A percentile compares a stretch with the other conserved stretches of the same genome.
Conservation (phyloP, 1,140 invertebrate genomes). For the Lamellibrachia luymesi region DNA sequence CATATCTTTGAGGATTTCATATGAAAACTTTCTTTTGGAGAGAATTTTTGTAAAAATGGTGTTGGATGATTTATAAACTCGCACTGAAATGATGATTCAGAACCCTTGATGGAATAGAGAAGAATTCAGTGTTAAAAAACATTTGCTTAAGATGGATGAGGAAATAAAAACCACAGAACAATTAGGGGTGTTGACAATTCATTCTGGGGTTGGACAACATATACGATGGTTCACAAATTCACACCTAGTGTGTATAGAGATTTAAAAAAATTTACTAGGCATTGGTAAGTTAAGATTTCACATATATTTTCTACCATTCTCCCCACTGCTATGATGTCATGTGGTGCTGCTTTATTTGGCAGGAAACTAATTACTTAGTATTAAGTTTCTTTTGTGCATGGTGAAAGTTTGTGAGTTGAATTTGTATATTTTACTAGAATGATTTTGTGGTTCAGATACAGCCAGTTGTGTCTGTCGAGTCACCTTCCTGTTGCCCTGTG, state of each 20-base stretch:
- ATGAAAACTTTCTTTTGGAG: too few relatives aligned
- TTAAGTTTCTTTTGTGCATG: neutral
- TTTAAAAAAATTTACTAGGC: neutral
- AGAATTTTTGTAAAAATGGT: too few relatives aligned
- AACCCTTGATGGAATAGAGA: neutral
- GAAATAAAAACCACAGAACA: neutral
- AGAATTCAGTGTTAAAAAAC: neutral
- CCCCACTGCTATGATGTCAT: neutral
- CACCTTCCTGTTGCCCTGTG: neutral
- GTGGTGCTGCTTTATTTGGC: neutral
- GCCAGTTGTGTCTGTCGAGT: neutral
- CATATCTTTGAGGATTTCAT: too few relatives aligned
- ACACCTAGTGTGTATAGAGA: neutral
- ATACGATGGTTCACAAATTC: neutral
- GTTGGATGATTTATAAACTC: neutral
- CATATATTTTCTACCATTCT: neutral
- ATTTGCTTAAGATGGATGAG: neutral
- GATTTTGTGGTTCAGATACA: neutral
- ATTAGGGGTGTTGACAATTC: neutral
- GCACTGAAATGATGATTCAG: neutral
- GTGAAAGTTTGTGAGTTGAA: neutral
- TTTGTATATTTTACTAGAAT: conserved; percentile 1
- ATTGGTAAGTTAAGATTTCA: neutral
- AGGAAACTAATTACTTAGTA: neutral
- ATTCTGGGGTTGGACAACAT: neutral